phyloP scores from a whole-genome alignment of 2,797 vertebrate genomes.

The Chanos chanos region DNA sequence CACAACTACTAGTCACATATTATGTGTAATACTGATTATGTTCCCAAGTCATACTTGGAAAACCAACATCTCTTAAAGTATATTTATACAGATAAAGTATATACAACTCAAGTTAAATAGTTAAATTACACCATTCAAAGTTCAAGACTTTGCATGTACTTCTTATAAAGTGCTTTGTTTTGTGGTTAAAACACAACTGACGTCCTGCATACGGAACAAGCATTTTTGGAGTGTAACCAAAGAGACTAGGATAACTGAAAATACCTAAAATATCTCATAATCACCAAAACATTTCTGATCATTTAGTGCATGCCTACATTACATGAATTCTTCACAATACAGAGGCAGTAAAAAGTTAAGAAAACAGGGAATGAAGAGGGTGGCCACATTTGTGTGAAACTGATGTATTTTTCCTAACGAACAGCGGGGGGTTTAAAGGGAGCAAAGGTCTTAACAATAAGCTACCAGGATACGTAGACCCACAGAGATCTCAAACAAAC shows the following conservation, averaged over 20 bases:
- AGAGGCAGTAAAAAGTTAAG: not conserved
- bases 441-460: slow-evolving; percentile 39
- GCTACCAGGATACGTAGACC: not conserved
- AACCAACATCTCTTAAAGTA: slow-evolving; percentile 49
- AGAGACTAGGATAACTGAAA: not conserved
- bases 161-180: slow-evolving; percentile 71
- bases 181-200: slow-evolving; percentile 52
- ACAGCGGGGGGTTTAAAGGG: slow-evolving; percentile 27
- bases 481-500: slow-evolving; percentile 41
- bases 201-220: slow-evolving; percentile 29
- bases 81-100: slow-evolving; percentile 52
- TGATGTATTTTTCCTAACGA: slow-evolving; percentile 33
- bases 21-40: slow-evolving; percentile 43
- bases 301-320: not conserved
- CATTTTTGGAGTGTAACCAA: slow-evolving; percentile 17
- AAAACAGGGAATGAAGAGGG: not conserved
- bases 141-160: slow-evolving; percentile 53
- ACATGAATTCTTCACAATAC: slow-evolving; percentile 12
- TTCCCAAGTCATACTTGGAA: slow-evolving; percentile 40
- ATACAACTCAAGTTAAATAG: slow-evolving; percentile 39
- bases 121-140: slow-evolving; percentile 46
- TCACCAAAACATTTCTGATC: slow-evolving; percentile 22
- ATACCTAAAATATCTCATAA: not conserved
- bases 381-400: slow-evolving; percentile 1
- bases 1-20: slow-evolving; percentile 50